These are phyloP conservation scores for Drosophila pallidifrons DNA, from an alignment of 1,140 invertebrate genomes.

Conservation along the genomic window DNA sequence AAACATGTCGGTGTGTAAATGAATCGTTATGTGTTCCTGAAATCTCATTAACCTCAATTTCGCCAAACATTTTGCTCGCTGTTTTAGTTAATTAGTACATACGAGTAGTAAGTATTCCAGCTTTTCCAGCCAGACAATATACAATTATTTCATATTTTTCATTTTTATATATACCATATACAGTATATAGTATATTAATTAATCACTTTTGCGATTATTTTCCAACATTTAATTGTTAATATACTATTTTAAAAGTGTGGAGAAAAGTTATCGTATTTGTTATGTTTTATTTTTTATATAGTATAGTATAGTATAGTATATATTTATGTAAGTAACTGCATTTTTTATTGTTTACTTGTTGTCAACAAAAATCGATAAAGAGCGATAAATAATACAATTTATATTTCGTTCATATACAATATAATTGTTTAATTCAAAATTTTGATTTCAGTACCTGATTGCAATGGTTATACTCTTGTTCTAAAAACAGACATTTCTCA, in stretches of 20 bases:
- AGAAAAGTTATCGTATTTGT: slow-evolving; percentile 5
- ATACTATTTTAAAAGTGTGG: slow-evolving; percentile 10
- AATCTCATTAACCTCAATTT: slow-evolving; percentile 33
- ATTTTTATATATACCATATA: background rate
- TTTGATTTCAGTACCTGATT: slow-evolving; percentile 82
- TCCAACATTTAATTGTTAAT: slow-evolving; percentile 19
- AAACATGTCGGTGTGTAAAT: slow-evolving; percentile 46
- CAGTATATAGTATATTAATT: slow-evolving; percentile 7
- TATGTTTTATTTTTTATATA: background rate
- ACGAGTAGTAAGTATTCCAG: slow-evolving; percentile 21
- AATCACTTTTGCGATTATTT: slow-evolving; percentile 8
- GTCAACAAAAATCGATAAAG: slow-evolving; percentile 23
- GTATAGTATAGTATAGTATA: background rate
- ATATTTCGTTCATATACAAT: slow-evolving; percentile 23
- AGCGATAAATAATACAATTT: slow-evolving; percentile 39
- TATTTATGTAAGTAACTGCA: slow-evolving; percentile 29
- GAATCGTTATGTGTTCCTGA: slow-evolving; percentile 30
- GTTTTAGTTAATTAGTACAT: slow-evolving; percentile 23
- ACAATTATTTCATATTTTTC: background rate
- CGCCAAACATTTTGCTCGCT: slow-evolving; percentile 17
- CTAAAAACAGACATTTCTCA: slow-evolving; percentile 69
- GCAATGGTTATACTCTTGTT: slow-evolving; percentile 57
- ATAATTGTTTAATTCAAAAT: slow-evolving; percentile 63
- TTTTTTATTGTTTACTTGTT: slow-evolving; percentile 27
- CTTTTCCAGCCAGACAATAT: slow-evolving; percentile 3